These are phyloP conservation scores for Catocala nupta DNA, from an alignment of 2,888 invertebrate species.

Conservation along the genomic window DNA sequence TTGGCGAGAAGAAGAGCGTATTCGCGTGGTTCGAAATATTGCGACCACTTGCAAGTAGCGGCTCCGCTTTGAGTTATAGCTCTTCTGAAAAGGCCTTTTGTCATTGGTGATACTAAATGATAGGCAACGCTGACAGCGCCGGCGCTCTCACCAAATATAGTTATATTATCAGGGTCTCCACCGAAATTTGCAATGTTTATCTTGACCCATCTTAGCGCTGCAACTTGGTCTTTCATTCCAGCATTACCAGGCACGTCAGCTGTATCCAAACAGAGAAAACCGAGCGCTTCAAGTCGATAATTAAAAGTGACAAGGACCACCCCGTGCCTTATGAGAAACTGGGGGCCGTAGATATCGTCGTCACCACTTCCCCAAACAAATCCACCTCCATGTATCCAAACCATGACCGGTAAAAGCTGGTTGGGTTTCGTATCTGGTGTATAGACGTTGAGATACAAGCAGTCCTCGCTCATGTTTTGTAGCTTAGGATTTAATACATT, in stretches of 20 bases:
- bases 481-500: constrained; percentile 20
- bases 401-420: constrained; percentile 68
- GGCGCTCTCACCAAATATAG: constrained; percentile 80
- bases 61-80: constrained; percentile 91
- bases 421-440: constrained; percentile 63
- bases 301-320: constrained; percentile 77
- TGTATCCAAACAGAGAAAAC: constrained; percentile 74
- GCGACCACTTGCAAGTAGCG: constrained; percentile 84
- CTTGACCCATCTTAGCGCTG: constrained; percentile 75
- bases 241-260: constrained; percentile 79
- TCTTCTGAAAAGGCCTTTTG: constrained; percentile 73
- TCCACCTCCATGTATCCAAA: constrained; percentile 76
- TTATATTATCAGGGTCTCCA: constrained; percentile 75
- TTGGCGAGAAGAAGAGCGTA: constrained; percentile 63
- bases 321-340: constrained; percentile 70
- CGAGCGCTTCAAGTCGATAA: constrained; percentile 74
- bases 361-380: constrained; percentile 68
- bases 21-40: constrained; percentile 80
- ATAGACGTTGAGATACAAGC: constrained; percentile 78
- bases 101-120: constrained; percentile 79
- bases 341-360: constrained; percentile 71
- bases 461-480: constrained; percentile 67
- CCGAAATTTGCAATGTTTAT: constrained; percentile 74
- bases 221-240: constrained; percentile 81
- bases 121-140: constrained; percentile 68